A percentile compares a stretch with the other conserved stretches of the same genome.
Conservation (phyloP, 2,888 invertebrate genomes). For the Mystacides longicornis region DNA sequence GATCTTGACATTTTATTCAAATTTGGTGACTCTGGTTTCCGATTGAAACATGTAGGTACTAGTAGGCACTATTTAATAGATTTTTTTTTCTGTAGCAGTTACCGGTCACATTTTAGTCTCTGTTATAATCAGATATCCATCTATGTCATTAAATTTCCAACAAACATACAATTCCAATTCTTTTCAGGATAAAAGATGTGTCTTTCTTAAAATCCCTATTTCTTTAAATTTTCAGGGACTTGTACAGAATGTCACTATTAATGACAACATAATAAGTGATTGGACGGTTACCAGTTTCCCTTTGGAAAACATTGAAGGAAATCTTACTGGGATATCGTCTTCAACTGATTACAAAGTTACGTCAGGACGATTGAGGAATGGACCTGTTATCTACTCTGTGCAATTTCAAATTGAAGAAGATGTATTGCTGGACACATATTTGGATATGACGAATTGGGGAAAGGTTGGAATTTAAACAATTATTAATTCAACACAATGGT, state of each 20-base stretch:
- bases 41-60: too few relatives aligned
- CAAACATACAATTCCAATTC: too few relatives aligned
- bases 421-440: conserved; percentile 63
- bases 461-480: conserved; percentile 44
- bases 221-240: conserved; percentile 59
- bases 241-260: conserved; percentile 46
- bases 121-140: too few relatives aligned
- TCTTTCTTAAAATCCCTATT: too few relatives aligned
- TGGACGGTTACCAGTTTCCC: conserved; percentile 63
- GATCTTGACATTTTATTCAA: too few relatives aligned
- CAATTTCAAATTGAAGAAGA: conserved; percentile 36
- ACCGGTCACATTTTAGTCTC: too few relatives aligned
- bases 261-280: conserved; percentile 41
- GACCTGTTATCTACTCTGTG: conserved; percentile 52
- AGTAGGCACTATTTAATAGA: too few relatives aligned
- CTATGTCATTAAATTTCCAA: too few relatives aligned
- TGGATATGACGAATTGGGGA: conserved; percentile 74
- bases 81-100: too few relatives aligned
- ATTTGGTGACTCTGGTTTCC: too few relatives aligned
- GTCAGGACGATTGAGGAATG: conserved; percentile 31
- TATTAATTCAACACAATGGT: not conserved
- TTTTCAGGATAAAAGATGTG: too few relatives aligned
- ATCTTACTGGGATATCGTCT: not conserved
- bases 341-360: not conserved
- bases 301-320: conserved; percentile 30